Percentiles rank a stretch among this genome's conserved stretches.
phyloP scores from a whole-genome alignment of 2,797 vertebrate genomes.

The Rhinella marina region DNA sequence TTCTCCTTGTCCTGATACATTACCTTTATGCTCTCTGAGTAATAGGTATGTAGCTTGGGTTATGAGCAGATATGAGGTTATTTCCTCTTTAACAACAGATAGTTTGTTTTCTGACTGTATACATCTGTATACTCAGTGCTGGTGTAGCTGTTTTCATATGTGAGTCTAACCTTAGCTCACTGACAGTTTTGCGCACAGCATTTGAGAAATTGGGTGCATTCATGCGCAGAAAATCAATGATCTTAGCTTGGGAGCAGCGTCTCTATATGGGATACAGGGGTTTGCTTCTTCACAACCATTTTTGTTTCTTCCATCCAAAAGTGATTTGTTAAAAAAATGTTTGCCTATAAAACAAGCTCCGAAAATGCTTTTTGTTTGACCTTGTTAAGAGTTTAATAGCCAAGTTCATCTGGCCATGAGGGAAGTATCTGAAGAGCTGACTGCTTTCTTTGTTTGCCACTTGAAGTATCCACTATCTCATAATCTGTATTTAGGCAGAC shows the following conservation, averaged over 20 bases:
- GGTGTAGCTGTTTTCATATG: not conserved
- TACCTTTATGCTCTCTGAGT: not conserved
- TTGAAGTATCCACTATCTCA: not conserved
- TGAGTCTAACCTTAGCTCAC: not conserved
- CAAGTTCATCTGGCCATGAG: conserved; percentile 44
- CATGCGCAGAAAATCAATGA: conserved; percentile 40
- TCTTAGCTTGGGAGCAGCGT: not conserved
- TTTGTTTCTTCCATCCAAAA: not conserved
- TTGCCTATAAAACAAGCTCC: conserved; percentile 46
- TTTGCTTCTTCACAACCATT: not conserved
- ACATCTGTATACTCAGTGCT: not conserved
- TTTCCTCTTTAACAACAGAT: not conserved
- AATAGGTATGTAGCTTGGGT: not conserved
- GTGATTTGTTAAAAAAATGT: conserved; percentile 35
- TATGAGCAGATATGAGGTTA: no score
- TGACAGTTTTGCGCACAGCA: not conserved
- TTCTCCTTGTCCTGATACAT: no score
- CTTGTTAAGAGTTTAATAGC: conserved; percentile 39
- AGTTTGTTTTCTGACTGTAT: not conserved
- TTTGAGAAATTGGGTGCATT: conserved; percentile 5
- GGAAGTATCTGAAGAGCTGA: not conserved
- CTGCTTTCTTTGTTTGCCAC: not conserved
- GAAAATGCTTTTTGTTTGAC: conserved; percentile 33
- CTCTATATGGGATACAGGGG: not conserved
- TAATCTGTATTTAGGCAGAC: not conserved